phyloP scores from a whole-genome alignment of 2,888 invertebrate genomes.

The Formica aserva region DNA sequence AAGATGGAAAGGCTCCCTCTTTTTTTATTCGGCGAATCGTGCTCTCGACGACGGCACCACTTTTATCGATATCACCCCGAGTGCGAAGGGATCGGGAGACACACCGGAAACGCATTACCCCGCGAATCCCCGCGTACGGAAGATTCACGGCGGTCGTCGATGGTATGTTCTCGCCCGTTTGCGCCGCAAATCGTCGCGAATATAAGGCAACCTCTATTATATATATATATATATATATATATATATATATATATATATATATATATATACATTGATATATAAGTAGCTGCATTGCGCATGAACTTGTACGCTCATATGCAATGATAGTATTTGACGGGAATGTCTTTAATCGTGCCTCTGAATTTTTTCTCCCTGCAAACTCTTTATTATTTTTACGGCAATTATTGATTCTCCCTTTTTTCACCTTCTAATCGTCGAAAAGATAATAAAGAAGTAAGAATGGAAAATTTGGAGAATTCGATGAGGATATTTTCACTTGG shows the following conservation, averaged over 20 bases:
- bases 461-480: not conserved
- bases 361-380: not conserved
- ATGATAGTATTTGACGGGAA: not conserved
- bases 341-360: not conserved
- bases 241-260: not conserved
- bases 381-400: not conserved
- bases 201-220: slow-evolving; percentile 22
- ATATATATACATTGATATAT: slow-evolving; percentile 25
- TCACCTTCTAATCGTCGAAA: not conserved
- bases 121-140: slow-evolving; percentile 38
- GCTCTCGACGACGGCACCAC: slow-evolving; percentile 32
- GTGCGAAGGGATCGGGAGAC: slow-evolving; percentile 25
- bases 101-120: slow-evolving; percentile 37
- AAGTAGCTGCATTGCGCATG: slow-evolving; percentile 41
- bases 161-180: slow-evolving; percentile 29
- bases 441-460: not conserved
- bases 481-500: not conserved
- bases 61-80: slow-evolving; percentile 26
- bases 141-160: slow-evolving; percentile 48
- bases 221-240: not conserved
- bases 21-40: not conserved
- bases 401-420: not conserved
- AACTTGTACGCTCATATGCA: not conserved
- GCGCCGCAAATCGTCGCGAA: slow-evolving; percentile 21
- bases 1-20: slow-evolving; percentile 7